These are phyloP conservation scores for Phortica okadai DNA, from an alignment of 2,888 invertebrate genomes.

Conservation along the genomic window DNA sequence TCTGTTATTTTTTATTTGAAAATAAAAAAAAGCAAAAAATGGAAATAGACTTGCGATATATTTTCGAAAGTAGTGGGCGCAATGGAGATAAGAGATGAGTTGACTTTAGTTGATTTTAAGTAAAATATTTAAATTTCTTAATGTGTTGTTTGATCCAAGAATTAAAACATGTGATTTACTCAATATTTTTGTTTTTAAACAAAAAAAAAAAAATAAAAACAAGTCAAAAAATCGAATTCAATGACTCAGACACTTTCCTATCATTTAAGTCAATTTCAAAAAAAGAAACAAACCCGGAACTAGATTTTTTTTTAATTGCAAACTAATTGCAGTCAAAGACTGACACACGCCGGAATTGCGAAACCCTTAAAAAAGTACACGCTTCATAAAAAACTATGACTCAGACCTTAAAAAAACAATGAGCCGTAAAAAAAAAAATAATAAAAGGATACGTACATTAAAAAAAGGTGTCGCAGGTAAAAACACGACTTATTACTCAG, in stretches of 20 bases:
- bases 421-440: background rate
- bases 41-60: too few species aligned
- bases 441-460: background rate
- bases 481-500: background rate
- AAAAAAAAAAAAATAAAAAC: too few species aligned
- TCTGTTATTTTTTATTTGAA: too few species aligned
- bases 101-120: background rate
- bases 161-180: too few species aligned
- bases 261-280: too few species aligned
- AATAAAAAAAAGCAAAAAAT: too few species aligned
- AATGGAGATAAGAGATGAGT: background rate
- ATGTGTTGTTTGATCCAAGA: too few species aligned
- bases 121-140: too few species aligned
- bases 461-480: background rate
- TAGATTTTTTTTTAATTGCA: conserved; percentile 44
- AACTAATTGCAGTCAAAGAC: conserved; percentile 64
- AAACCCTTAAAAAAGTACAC: conserved; percentile 32
- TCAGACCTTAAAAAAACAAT: background rate
- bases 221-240: too few species aligned
- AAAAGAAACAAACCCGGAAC: background rate
- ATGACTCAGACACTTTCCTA: too few species aligned
- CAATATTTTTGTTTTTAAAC: too few species aligned
- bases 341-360: conserved; percentile 19
- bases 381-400: background rate
- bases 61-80: background rate